Conservation (phyloP, 2,797 vertebrate species). For the Lepilemur ruficaudatus region DNA sequence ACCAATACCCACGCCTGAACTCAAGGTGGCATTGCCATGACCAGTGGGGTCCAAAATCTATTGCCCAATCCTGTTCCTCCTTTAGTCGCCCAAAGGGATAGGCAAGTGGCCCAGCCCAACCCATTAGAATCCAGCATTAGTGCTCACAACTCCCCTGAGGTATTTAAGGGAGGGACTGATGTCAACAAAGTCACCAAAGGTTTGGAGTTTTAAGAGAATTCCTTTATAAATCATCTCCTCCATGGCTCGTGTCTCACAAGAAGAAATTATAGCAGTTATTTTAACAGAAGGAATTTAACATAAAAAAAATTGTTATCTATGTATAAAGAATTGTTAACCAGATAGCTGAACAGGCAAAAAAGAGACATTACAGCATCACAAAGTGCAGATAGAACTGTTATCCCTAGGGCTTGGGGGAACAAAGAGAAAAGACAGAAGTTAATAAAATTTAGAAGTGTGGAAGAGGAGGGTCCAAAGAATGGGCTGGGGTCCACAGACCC, state of each 20-base stretch:
- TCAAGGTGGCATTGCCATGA: background rate
- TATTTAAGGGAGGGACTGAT: background rate
- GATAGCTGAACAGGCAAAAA: background rate
- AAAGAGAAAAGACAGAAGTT: background rate
- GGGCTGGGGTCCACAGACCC: background rate
- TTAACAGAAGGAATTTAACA: constrained; percentile 4
- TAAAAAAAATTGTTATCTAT: background rate
- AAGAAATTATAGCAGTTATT: constrained; percentile 8
- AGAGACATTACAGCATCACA: background rate
- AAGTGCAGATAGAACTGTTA: background rate
- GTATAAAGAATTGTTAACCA: background rate
- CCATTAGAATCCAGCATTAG: background rate
- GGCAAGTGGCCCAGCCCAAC: background rate
- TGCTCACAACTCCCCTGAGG: background rate
- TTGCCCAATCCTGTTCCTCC: background rate
- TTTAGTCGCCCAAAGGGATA: background rate
- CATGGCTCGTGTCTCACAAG: background rate
- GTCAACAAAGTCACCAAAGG: background rate
- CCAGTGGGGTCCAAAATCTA: background rate
- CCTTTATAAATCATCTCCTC: background rate
- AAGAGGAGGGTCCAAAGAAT: background rate
- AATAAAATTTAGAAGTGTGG: background rate
- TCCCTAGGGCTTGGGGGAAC: background rate
- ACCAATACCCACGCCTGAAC: background rate
- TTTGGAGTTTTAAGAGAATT: background rate